phyloP scores from a whole-genome alignment of 2,113 vertebrate species.

The Elgaria multicarinata region DNA sequence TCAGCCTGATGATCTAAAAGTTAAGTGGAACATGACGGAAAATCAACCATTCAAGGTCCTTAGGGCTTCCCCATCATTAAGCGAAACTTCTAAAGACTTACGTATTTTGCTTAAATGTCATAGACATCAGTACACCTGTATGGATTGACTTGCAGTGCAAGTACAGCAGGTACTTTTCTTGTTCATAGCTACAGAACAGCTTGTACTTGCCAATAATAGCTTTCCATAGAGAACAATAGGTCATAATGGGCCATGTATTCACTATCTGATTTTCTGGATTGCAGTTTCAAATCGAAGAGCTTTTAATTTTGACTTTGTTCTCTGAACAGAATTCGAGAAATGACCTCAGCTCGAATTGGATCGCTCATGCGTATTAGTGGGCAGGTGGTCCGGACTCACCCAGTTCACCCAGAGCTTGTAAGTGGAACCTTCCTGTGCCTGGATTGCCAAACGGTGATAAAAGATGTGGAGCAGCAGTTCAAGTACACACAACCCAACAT shows the following conservation, averaged over 20 bases:
- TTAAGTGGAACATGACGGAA: not conserved
- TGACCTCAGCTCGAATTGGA: slow-evolving; percentile 92
- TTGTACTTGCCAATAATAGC: not conserved
- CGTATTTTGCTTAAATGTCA: not conserved
- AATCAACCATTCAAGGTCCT: not conserved
- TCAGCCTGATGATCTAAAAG: not conserved
- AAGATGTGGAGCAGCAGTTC: slow-evolving; percentile 96
- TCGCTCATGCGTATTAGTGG: slow-evolving; percentile 94
- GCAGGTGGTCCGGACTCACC: slow-evolving; percentile 97
- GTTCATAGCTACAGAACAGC: not conserved
- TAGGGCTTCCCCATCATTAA: not conserved
- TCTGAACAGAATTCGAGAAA: slow-evolving; percentile 89
- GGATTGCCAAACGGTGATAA: slow-evolving; percentile 94
- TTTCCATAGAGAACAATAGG: not conserved
- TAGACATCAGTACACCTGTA: not conserved
- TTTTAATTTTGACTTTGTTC: slow-evolving; percentile 37
- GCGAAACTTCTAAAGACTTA: not conserved
- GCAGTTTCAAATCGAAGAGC: not conserved
- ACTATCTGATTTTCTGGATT: not conserved
- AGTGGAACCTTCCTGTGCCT: slow-evolving; percentile 95
- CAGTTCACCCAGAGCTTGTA: slow-evolving; percentile 95
- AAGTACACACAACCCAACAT: slow-evolving; percentile 97
- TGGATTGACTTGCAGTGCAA: not conserved
- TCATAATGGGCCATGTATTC: not conserved
- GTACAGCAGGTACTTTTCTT: not conserved